These are phyloP conservation scores for Cyprinodon brontotheroides DNA, from an alignment of 2,113 vertebrate species.

Conservation along the genomic window DNA sequence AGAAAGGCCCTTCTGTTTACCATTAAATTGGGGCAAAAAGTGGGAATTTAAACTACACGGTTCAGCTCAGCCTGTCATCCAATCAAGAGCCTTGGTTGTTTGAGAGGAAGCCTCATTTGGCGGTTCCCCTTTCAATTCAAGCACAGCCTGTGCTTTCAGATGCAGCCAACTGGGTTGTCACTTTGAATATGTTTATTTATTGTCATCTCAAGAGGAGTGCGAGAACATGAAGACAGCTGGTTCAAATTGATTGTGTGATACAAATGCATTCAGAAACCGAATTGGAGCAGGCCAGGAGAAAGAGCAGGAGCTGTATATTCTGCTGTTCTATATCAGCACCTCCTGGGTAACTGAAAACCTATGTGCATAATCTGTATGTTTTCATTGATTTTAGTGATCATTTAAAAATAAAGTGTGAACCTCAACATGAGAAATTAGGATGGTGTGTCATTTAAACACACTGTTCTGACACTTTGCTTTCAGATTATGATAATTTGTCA, in stretches of 20 bases:
- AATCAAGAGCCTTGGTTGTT: slow-evolving; percentile 56
- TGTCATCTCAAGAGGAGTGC: slow-evolving; percentile 53
- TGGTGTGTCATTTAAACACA: no score
- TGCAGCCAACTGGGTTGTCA: slow-evolving; percentile 68
- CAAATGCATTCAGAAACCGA: slow-evolving; percentile 37
- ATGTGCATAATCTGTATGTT: background rate
- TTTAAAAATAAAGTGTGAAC: background rate
- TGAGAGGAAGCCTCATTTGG: slow-evolving; percentile 62
- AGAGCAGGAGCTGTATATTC: slow-evolving; percentile 11
- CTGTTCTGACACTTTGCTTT: background rate
- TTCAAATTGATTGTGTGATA: slow-evolving; percentile 63
- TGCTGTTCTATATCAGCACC: background rate
- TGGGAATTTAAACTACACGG: slow-evolving; percentile 24
- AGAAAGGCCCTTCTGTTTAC: slow-evolving; percentile 29
- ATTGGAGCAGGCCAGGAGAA: slow-evolving; percentile 25
- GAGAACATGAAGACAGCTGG: slow-evolving; percentile 61
- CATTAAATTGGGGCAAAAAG: slow-evolving; percentile 20
- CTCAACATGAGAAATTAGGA: background rate
- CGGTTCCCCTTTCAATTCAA: slow-evolving; percentile 58
- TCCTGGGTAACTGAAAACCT: background rate
- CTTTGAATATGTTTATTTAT: slow-evolving; percentile 78
- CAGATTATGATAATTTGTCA: background rate
- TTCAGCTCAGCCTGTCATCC: slow-evolving; percentile 66
- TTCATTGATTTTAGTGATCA: background rate
- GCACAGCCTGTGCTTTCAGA: slow-evolving; percentile 47